Percentiles rank a stretch among this genome's conserved stretches.
Conservation (phyloP, 2,113 vertebrate genomes). For the Lophochroa leadbeateri region DNA sequence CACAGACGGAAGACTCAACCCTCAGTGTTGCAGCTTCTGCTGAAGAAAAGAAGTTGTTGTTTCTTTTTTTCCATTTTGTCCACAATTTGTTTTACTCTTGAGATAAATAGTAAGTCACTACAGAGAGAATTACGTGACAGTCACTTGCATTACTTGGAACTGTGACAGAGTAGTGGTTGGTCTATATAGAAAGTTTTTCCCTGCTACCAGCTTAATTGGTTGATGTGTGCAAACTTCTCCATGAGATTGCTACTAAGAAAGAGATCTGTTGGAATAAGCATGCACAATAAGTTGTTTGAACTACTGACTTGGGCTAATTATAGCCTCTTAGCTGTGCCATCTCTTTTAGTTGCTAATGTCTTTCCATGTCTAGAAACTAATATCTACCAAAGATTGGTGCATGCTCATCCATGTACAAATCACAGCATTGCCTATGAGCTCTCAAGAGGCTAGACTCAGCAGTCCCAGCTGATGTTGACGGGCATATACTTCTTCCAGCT, state of each 20-base stretch:
- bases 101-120: neutral
- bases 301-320: neutral
- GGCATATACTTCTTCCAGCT: conserved; percentile 47
- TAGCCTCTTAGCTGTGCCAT: neutral
- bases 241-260: neutral
- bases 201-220: neutral
- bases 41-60: neutral
- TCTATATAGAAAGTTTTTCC: neutral
- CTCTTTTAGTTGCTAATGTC: neutral
- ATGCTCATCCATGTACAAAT: neutral
- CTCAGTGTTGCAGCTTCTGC: neutral
- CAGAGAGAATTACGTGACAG: neutral
- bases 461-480: neutral
- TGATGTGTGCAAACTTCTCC: neutral
- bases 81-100: neutral
- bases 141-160: neutral
- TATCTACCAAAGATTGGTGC: neutral
- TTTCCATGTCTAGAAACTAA: neutral
- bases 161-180: neutral
- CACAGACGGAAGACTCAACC: neutral
- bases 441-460: neutral
- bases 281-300: neutral
- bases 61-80: neutral
- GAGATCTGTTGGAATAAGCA: neutral
- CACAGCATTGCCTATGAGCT: neutral